Base-by-base conservation (phyloP, 2,888 invertebrate genomes). In the Onthophagus sagittarius region DNA sequence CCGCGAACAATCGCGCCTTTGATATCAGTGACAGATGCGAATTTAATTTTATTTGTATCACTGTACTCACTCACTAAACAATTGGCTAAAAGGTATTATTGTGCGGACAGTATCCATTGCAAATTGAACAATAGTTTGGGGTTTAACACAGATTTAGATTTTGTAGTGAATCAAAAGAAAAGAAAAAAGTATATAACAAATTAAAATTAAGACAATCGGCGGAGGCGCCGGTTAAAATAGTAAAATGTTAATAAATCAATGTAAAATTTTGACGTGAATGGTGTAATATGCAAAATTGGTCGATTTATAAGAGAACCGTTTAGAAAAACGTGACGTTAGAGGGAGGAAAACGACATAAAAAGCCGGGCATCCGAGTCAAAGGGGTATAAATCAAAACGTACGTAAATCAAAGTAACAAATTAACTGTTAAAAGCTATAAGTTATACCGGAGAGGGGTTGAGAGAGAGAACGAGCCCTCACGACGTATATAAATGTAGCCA, bases 321-420 rank as follows among this genome's bases (percentile, higher is more conserved):
- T 33, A 15, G 69, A 39, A 72, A 71, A 71, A 72, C 63, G 63
- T 69, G 63, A 63, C 72, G 69, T 53, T 53, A 53, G 23, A 53
- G 39, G 39, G 39, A 32, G 67, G 15, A 32, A 67, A 32, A 23
- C 15, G 32, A 32, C 67, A 23, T 67, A 31, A 67, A 67, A 67
- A 67, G 23, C 31, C 23, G 67, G 32, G 32, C 15, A 15, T 15
- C 64, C 67, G 32, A 67, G 67, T 67, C 67, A 33, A 71, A 71
- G 71, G 71, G 63, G 69, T 71, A 82, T 82, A 81, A 82, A 82
- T 81, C 82, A 81, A 80, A 82, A 82, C 79, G 79, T 78, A 77
- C 84, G 84, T 85, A 85, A 85, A 85, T 85, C 85, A 85, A 85
- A 85, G 83, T 84, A 85, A 84, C 85, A 85, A 85, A 85, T 85